Evolutionary conservation across 2,113 vertebrate species (phyloP).

Genomic region (Oriolus oriolus): DNA sequence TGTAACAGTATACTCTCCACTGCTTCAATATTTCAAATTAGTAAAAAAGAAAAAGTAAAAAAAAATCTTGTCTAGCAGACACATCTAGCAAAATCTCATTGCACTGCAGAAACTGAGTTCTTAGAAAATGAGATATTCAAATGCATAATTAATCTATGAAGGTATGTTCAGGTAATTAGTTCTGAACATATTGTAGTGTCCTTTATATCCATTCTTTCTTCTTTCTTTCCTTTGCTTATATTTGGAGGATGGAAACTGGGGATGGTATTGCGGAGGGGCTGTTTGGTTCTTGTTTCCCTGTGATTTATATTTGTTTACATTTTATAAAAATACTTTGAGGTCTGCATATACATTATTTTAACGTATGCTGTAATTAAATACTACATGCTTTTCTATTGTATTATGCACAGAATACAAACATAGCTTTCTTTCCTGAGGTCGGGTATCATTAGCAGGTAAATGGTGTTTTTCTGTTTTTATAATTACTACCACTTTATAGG

Average conservation of each 20-base stretch:
- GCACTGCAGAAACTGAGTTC: background rate
- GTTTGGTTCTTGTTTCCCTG: background rate
- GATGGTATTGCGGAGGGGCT: background rate
- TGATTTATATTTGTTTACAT: background rate
- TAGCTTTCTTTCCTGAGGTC: background rate
- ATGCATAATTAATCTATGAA: background rate
- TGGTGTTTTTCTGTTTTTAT: background rate
- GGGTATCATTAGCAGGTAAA: slow-evolving; percentile 1
- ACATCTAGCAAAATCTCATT: background rate
- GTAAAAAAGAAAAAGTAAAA: background rate
- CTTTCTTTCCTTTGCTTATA: background rate
- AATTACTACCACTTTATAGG: background rate
- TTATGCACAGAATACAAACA: background rate
- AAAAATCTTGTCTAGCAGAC: background rate
- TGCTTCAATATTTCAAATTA: background rate
- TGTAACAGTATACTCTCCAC: background rate
- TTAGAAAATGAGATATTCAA: background rate
- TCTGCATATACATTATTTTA: background rate
- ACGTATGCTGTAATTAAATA: background rate
- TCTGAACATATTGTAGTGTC: background rate
- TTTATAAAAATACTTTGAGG: background rate
- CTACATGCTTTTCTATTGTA: background rate
- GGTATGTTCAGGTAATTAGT: background rate
- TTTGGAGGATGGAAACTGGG: background rate
- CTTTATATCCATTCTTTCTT: background rate